Conservation (phyloP, 2,888 invertebrate species). For the Caenorhabditis auriculariae region DNA sequence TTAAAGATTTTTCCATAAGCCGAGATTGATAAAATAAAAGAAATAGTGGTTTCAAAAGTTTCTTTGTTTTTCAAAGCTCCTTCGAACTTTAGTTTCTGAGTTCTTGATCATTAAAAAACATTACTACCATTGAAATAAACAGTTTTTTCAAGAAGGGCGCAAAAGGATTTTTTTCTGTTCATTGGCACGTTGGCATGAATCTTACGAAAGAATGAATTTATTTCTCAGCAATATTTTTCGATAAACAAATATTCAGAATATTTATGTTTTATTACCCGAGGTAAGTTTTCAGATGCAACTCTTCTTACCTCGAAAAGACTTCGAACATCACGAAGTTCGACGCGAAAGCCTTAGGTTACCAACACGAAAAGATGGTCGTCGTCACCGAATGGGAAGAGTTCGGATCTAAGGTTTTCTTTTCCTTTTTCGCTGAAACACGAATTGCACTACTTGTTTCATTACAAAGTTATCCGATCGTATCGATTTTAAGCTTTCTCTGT, state of each 20-base stretch:
- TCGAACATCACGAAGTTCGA: constrained; percentile 61
- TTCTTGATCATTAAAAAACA: not conserved
- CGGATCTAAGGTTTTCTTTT: constrained; percentile 23
- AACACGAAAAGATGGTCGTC: constrained; percentile 61
- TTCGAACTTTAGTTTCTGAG: not conserved
- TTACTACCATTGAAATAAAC: not conserved
- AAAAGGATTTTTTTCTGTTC: too few species aligned
- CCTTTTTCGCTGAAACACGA: not conserved
- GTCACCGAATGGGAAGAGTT: constrained; percentile 65
- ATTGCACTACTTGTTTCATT: not conserved
- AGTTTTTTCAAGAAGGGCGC: not conserved
- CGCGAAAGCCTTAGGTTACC: constrained; percentile 48
- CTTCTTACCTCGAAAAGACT: constrained; percentile 62
- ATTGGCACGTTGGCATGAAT: too few species aligned
- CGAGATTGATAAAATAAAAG: not conserved
- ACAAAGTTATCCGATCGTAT: not conserved
- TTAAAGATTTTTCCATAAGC: not conserved
- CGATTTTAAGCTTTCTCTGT: not conserved
- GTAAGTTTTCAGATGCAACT: constrained; percentile 56
- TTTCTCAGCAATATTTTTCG: too few species aligned
- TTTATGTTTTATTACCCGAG: too few species aligned
- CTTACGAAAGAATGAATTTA: too few species aligned
- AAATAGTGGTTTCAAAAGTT: not conserved
- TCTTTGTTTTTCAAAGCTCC: not conserved
- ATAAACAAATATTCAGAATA: too few species aligned